Conservation (phyloP, 2,888 invertebrate species). For the Papilio elwesi region DNA sequence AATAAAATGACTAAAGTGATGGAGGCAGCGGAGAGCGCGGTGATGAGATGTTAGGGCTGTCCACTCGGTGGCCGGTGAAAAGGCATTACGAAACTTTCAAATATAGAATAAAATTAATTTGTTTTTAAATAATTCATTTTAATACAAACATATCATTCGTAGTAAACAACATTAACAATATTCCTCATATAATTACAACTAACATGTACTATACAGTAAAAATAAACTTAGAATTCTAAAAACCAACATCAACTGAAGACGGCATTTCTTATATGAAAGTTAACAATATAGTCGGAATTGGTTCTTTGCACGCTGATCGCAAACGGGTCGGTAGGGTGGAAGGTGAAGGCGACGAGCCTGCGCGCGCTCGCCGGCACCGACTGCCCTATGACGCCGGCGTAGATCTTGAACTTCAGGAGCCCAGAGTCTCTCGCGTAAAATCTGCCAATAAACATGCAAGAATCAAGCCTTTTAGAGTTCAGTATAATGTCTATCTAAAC, state of each 20-base stretch:
- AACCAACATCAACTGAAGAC: conserved; percentile 66
- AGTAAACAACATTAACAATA: conserved; percentile 21
- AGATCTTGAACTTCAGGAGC: conserved; percentile 93
- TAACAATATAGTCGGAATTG: conserved; percentile 96
- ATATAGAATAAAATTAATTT: too few species aligned
- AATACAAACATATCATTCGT: not conserved
- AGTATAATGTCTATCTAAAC: too few species aligned
- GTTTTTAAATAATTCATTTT: too few species aligned
- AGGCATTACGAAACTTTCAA: too few species aligned
- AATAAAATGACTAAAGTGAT: too few species aligned
- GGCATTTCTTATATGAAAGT: conserved; percentile 94
- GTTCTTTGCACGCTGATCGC: conserved; percentile 97
- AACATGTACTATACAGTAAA: conserved; percentile 30
- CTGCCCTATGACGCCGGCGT: conserved; percentile 91
- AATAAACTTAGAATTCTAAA: conserved; percentile 8
- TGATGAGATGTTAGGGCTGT: too few species aligned
- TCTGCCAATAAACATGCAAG: conserved; percentile 65
- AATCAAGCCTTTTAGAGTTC: too few species aligned
- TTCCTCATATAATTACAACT: conserved; percentile 23
- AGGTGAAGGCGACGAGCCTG: conserved; percentile 96
- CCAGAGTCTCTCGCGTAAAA: conserved; percentile 94
- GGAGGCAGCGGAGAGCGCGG: too few species aligned
- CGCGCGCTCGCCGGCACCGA: conserved; percentile 88
- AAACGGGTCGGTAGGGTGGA: conserved; percentile 98
- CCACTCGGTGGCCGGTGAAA: too few species aligned